Percentiles rank a stretch among this genome's conserved stretches.
Evolutionary conservation across 2,113 vertebrate genomes (phyloP).

Genomic region (Triplophysa tibetana): DNA sequence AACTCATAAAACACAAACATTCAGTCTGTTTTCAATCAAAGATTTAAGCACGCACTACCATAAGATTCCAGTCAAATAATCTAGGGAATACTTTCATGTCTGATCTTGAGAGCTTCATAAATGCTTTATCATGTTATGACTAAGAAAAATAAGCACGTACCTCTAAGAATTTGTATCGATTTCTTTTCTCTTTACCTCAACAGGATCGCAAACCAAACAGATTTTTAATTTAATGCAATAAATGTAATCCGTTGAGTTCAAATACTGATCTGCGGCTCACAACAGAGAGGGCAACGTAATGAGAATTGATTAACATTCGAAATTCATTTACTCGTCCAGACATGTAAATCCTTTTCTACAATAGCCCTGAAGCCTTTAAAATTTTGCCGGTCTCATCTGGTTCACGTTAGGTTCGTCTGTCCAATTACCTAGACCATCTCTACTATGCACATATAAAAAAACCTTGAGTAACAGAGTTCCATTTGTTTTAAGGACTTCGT

Average conservation of each 20-base stretch:
- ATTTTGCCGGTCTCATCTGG: too few relatives aligned
- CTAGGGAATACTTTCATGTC: not conserved
- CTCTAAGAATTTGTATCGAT: slow-evolving; percentile 3
- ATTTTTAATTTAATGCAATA: slow-evolving; percentile 20
- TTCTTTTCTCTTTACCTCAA: slow-evolving; percentile 13
- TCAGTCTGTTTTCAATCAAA: not conserved
- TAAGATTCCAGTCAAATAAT: not conserved
- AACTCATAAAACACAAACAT: not conserved
- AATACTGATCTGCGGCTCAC: slow-evolving; percentile 39
- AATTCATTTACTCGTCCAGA: slow-evolving; percentile 51
- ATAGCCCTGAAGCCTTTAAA: too few relatives aligned
- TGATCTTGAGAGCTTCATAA: not conserved
- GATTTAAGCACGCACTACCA: not conserved
- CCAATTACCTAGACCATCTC: not conserved
- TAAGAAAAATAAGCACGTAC: not conserved
- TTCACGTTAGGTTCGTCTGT: too few relatives aligned
- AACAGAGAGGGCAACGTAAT: slow-evolving; percentile 49
- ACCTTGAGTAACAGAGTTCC: too few relatives aligned
- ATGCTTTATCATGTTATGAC: not conserved
- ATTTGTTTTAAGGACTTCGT: too few relatives aligned
- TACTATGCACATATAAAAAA: not conserved
- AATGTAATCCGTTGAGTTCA: slow-evolving; percentile 29
- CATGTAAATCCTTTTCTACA: slow-evolving; percentile 47
- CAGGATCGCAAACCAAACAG: not conserved
- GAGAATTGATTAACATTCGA: slow-evolving; percentile 52